Evolutionary conservation across 1,140 invertebrate species (phyloP), one percentile per base, ranked within the genome.

Genomic region (Hycleus phaleratus): DNA sequence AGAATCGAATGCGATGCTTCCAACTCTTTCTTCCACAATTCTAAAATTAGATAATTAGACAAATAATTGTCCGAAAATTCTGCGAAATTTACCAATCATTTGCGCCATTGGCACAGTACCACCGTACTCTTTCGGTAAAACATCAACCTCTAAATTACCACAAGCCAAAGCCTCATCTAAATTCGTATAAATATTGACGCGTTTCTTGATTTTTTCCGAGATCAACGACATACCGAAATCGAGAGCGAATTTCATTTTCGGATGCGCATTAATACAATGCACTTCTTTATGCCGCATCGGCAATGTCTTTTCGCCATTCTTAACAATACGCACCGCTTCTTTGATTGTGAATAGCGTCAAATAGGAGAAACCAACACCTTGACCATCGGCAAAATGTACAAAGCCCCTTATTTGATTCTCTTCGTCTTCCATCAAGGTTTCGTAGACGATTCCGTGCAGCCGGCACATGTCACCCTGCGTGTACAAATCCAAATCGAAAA

Each of bases 221-320:
- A 93, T 85, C 57, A 93, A 76, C 1, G 80, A 81, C 79, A 91
- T 85, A 24, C 87, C 86, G 68, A 91, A 88, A 67, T 91, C 88
- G 1, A 90, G 74, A 1, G 88, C 85, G 59, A 88, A 89, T 66
- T 88, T 88, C 40, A 92, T 76, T 0, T 87, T 85, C 0, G 84
- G 78, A 65, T 87, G 88, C 0, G 85, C 81, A 67, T 91, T 87
- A 25, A 91, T 82, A 4, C 82, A 87, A 67, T 91, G 85, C 3
- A 91, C 83, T 68, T 88, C 84, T 71, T 92, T 92, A 73, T 93
- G 90, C 60, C 90, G 78, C 80, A 92, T 85, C 26, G 90, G 90
- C 43, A 92, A 74, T 1, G 88, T 90, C 73, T 85, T 82, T 87
- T 89, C 86, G 69, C 86, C 85, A 68, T 88, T 88, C 71, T 89